Evolutionary conservation across 2,113 vertebrate genomes (phyloP).

Genomic region (Tyrannus savana): DNA sequence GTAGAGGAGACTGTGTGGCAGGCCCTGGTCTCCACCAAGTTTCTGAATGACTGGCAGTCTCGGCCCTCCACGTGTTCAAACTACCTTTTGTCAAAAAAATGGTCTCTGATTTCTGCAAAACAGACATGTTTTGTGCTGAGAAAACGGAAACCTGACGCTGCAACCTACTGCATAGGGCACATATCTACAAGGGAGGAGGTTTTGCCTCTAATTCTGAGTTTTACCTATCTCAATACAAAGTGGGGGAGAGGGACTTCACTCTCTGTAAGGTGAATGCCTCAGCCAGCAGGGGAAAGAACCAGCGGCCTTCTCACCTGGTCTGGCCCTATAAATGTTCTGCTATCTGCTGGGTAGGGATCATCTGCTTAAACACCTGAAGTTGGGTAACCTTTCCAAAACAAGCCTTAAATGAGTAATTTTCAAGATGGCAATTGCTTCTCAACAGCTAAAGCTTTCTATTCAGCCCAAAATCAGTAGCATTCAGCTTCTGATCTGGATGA

Average conservation of each 20-base stretch:
- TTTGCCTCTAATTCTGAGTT: not conserved
- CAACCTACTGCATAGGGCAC: not conserved
- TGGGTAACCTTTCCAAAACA: not conserved
- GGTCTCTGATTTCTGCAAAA: not conserved
- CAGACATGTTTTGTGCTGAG: not conserved
- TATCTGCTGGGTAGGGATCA: not conserved
- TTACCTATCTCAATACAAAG: not conserved
- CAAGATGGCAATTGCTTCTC: not conserved
- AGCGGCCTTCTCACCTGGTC: not conserved
- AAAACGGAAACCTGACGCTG: not conserved
- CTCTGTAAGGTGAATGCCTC: not conserved
- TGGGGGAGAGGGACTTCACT: not conserved
- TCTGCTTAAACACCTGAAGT: not conserved
- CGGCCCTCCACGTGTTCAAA: not conserved
- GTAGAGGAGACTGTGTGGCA: not conserved
- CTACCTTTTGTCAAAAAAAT: not conserved
- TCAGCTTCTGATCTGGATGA: not conserved
- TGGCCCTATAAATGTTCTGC: not conserved
- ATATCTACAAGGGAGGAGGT: accelerated
- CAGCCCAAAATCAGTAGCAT: not conserved
- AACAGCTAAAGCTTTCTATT: not conserved
- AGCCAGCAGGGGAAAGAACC: not conserved
- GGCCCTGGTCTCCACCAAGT: not conserved
- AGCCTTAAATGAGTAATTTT: not conserved
- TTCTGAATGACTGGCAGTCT: not conserved